These are phyloP conservation scores for Harpalus rufipes DNA, from an alignment of 2,888 invertebrate species.

Conservation along the genomic window DNA sequence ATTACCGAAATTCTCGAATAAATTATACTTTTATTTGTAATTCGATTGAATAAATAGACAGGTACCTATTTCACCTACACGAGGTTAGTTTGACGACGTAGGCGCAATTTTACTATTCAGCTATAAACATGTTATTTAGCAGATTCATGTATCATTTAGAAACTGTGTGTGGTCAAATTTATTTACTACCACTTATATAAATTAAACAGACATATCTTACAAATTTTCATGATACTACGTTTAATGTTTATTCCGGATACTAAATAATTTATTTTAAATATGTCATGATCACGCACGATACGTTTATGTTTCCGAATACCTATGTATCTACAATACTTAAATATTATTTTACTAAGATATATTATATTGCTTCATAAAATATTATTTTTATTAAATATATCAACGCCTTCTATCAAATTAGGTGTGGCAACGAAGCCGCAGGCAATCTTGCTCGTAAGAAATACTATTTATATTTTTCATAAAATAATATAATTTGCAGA, in stretches of 20 bases:
- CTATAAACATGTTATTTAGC: constrained; percentile 40
- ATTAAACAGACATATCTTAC: constrained; percentile 43
- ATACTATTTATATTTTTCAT: not conserved
- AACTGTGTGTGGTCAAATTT: constrained; percentile 51
- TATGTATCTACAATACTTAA: not conserved
- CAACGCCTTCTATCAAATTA: not conserved
- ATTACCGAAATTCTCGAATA: constrained; percentile 45
- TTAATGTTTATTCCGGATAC: constrained; percentile 35
- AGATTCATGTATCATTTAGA: constrained; percentile 50
- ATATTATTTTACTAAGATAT: constrained; percentile 1
- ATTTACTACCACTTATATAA: constrained; percentile 37
- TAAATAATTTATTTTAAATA: constrained; percentile 38
- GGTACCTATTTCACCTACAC: constrained; percentile 37
- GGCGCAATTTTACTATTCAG: constrained; percentile 35
- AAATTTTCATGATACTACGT: constrained; percentile 23
- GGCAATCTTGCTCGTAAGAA: not conserved
- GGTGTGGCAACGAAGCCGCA: not conserved
- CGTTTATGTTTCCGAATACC: constrained; percentile 11
- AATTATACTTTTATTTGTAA: constrained; percentile 38
- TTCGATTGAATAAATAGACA: constrained; percentile 43
- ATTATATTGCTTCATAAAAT: constrained; percentile 7
- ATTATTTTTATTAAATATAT: constrained; percentile 1
- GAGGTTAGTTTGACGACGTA: not conserved
- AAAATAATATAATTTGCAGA: not conserved
- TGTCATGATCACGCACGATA: constrained; percentile 25